These are phyloP conservation scores for Campylomormyrus numenius DNA, from an alignment of 2,113 vertebrate genomes.

Conservation along the genomic window DNA sequence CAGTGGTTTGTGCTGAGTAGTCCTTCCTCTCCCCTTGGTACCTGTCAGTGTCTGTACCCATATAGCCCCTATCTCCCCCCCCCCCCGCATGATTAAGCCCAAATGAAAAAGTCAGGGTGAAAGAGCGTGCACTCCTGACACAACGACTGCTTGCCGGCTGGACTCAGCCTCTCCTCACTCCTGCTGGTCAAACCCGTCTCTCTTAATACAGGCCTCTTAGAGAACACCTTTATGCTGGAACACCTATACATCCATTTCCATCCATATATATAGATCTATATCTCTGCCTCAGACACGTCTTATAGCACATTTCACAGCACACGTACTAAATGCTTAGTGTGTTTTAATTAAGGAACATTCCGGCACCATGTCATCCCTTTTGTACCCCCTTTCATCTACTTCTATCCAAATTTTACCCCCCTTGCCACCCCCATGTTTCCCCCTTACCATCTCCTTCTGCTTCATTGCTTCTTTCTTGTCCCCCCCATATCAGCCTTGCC, in stretches of 20 bases:
- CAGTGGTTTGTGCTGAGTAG: neutral
- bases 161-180: neutral
- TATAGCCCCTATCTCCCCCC: neutral
- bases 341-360: neutral
- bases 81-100: neutral
- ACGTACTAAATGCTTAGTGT: neutral
- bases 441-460: neutral
- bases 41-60: neutral
- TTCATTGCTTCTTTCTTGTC: neutral
- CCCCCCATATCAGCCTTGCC: neutral
- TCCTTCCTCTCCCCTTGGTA: neutral
- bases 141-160: neutral
- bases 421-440: neutral
- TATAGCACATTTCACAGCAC: neutral
- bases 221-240: neutral
- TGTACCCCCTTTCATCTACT: neutral
- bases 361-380: neutral
- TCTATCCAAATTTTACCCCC: neutral
- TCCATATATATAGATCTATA: neutral
- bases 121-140: neutral
- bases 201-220: conserved; percentile 3
- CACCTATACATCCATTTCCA: neutral
- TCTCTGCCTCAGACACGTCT: neutral
- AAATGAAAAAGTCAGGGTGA: neutral
- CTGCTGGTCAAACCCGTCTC: conserved; percentile 10